These are phyloP conservation scores for Pararge aegeria DNA, from an alignment of 1,140 invertebrate species.

Conservation along the genomic window DNA sequence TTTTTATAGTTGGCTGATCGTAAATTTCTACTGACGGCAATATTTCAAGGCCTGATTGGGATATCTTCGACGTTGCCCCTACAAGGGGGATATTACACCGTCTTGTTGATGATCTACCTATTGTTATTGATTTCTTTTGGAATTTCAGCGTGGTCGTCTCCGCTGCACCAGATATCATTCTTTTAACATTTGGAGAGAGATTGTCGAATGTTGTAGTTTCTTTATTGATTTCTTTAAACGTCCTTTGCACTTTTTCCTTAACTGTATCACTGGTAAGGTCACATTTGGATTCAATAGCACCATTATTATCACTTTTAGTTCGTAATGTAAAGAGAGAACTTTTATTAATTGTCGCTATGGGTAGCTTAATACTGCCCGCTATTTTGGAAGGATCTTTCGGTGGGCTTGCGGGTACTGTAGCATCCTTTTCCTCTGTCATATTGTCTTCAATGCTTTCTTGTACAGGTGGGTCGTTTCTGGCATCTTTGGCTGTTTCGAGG, in stretches of 20 bases:
- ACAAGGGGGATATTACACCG: constrained; percentile 74
- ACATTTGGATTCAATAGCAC: constrained; percentile 62
- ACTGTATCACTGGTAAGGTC: constrained; percentile 53
- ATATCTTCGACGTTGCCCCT: constrained; percentile 75
- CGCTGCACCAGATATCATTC: constrained; percentile 80
- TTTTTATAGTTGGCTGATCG: constrained; percentile 63
- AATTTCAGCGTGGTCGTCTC: constrained; percentile 72
- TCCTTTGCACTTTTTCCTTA: constrained; percentile 55
- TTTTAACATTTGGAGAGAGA: constrained; percentile 81
- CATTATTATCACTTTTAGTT: constrained; percentile 71
- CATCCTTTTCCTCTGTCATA: constrained; percentile 46
- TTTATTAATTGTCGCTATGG: constrained; percentile 64
- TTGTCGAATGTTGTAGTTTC: constrained; percentile 70
- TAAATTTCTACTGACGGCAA: constrained; percentile 73
- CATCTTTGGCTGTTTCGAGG: constrained; percentile 72
- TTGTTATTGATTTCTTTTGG: constrained; percentile 68
- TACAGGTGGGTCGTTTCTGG: constrained; percentile 69
- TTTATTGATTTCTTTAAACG: constrained; percentile 56
- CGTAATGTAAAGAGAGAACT: constrained; percentile 63
- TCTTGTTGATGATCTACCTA: constrained; percentile 63
- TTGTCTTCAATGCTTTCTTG: constrained; percentile 27
- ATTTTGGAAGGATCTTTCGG: constrained; percentile 69
- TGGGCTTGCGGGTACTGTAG: constrained; percentile 38
- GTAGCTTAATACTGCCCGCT: constrained; percentile 69
- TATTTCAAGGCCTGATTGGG: constrained; percentile 75